These are phyloP conservation scores for Rhinogobio ventralis DNA, from an alignment of 2,797 vertebrate genomes.

Conservation along the genomic window DNA sequence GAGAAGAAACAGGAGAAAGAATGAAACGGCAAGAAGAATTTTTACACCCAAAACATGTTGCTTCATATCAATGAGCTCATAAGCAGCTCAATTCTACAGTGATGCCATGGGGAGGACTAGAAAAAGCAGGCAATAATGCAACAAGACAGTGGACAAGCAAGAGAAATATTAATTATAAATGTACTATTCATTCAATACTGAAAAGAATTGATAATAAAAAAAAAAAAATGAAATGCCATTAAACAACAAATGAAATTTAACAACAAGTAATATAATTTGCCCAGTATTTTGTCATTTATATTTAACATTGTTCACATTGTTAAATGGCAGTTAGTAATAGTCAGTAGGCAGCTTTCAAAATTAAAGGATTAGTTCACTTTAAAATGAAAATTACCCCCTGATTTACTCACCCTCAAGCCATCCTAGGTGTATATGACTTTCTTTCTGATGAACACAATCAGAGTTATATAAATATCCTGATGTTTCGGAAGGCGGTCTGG, in stretches of 20 bases:
- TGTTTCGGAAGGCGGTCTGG: too few species aligned
- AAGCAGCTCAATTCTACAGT: neutral
- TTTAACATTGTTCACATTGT: neutral
- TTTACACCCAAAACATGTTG: neutral
- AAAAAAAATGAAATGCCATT: neutral
- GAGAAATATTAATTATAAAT: neutral
- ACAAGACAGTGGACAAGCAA: neutral
- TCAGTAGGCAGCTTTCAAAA: neutral
- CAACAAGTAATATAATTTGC: neutral
- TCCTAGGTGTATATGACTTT: too few species aligned
- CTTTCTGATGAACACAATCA: too few species aligned
- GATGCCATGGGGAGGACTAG: neutral
- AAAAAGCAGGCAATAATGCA: neutral
- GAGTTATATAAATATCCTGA: too few species aligned
- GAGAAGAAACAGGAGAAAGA: neutral
- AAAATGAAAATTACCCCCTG: too few species aligned
- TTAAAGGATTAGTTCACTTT: neutral
- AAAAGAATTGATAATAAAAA: neutral
- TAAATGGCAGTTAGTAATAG: neutral
- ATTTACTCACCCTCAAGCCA: too few species aligned
- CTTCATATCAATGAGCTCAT: neutral
- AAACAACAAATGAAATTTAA: neutral
- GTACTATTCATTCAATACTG: neutral
- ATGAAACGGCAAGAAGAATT: neutral
- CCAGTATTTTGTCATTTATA: neutral